Percentiles rank a stretch among this genome's conserved stretches.
Evolutionary conservation across 2,888 invertebrate species (phyloP).

Genomic region (Microctonus hyperodae): DNA sequence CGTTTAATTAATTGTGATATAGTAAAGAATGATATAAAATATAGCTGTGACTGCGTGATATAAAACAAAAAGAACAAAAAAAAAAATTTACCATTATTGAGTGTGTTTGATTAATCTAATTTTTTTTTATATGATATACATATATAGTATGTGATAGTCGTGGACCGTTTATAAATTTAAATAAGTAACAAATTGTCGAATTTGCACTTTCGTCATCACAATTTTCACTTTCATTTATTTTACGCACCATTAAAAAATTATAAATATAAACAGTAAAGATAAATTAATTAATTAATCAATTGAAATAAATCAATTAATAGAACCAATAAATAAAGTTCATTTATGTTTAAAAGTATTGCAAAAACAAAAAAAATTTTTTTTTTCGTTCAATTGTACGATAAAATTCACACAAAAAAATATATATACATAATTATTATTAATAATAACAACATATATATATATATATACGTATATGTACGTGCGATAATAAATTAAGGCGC

Average conservation of each 20-base stretch:
- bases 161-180: not conserved
- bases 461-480: not conserved
- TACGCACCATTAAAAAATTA: not conserved
- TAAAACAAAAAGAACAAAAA: slow-evolving; percentile 34
- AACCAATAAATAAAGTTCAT: not conserved
- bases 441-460: not conserved
- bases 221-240: not conserved
- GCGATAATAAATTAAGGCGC: not conserved
- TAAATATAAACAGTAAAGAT: too few species aligned
- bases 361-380: not conserved
- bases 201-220: slow-evolving; percentile 8
- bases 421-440: not conserved
- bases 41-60: slow-evolving; percentile 50
- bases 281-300: not conserved
- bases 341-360: not conserved
- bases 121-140: not conserved
- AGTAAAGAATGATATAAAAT: slow-evolving; percentile 42
- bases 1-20: slow-evolving; percentile 61
- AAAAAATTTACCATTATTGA: not conserved
- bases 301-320: not conserved
- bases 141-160: not conserved
- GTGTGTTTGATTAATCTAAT: not conserved
- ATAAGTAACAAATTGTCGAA: not conserved
- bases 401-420: not conserved
- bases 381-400: not conserved